Conservation (phyloP, 2,113 vertebrate genomes). For the Noctilio leporinus region DNA sequence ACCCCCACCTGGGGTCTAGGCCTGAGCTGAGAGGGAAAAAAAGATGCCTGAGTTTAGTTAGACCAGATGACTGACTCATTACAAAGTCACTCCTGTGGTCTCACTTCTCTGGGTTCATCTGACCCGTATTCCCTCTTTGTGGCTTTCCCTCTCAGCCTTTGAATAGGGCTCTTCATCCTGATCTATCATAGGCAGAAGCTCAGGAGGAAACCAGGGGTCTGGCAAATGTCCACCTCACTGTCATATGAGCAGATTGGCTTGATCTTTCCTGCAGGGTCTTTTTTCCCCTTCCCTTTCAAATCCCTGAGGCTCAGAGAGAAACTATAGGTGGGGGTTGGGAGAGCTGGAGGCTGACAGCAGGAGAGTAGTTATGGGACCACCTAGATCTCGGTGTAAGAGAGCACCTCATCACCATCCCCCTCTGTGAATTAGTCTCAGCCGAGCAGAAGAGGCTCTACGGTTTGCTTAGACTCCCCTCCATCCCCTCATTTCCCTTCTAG, state of each 20-base stretch:
- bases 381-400: neutral
- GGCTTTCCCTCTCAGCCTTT: neutral
- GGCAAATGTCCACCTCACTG: no score
- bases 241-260: neutral
- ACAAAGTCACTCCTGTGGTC: neutral
- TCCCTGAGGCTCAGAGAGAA: neutral
- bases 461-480: constrained; percentile 30
- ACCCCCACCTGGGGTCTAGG: neutral
- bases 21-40: neutral
- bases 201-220: neutral
- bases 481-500: constrained; percentile 68
- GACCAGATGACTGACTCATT: neutral
- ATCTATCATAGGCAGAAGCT: neutral
- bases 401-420: neutral
- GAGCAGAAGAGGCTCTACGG: neutral
- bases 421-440: neutral
- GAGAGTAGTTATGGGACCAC: neutral
- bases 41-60: neutral
- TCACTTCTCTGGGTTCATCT: neutral
- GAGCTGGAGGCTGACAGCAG: neutral
- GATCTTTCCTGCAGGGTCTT: neutral
- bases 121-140: neutral
- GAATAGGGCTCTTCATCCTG: neutral
- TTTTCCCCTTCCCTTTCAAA: neutral
- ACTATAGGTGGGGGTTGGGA: neutral